Evolutionary conservation across 1,140 invertebrate genomes (phyloP).

Genomic region (Drosophila fuyamai): DNA sequence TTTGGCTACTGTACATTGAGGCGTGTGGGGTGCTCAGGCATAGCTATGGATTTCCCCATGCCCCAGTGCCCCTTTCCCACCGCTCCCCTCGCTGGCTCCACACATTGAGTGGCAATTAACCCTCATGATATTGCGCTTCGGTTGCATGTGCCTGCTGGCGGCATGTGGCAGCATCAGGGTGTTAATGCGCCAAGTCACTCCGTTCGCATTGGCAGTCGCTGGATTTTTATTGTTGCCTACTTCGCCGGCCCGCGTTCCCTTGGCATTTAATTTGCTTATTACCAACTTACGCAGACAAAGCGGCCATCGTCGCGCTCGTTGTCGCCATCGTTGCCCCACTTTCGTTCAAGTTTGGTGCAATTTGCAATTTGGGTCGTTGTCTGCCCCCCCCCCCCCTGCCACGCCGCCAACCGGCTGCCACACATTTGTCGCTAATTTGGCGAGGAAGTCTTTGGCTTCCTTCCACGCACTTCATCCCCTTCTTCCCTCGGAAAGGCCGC

Average conservation of each 20-base stretch:
- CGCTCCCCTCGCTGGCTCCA: neutral
- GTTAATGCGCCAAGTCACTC: conserved; percentile 71
- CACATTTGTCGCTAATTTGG: conserved; percentile 75
- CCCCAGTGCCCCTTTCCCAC: conserved; percentile 1
- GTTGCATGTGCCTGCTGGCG: conserved; percentile 52
- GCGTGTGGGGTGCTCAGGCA: conserved; percentile 9
- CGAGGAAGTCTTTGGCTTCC: conserved; percentile 48
- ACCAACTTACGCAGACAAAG: conserved; percentile 71
- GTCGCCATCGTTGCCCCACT: conserved; percentile 64
- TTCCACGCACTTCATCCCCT: conserved; percentile 18
- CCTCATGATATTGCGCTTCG: conserved; percentile 75
- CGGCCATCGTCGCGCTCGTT: conserved; percentile 38
- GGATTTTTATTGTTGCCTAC: conserved; percentile 64
- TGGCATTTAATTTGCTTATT: conserved; percentile 75
- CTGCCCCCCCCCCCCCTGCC: conserved; percentile 6
- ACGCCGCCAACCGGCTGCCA: conserved; percentile 19
- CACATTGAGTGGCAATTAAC: conserved; percentile 70
- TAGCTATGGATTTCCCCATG: conserved; percentile 13
- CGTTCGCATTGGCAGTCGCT: conserved; percentile 61
- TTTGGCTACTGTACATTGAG: neutral
- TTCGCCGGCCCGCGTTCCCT: conserved; percentile 39
- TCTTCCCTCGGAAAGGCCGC: neutral
- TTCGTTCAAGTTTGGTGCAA: conserved; percentile 69
- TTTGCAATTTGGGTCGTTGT: conserved; percentile 76
- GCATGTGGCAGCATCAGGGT: conserved; percentile 42